These are phyloP conservation scores for Lasioglossum vierecki DNA, from an alignment of 2,888 invertebrate species.

Conservation along the genomic window DNA sequence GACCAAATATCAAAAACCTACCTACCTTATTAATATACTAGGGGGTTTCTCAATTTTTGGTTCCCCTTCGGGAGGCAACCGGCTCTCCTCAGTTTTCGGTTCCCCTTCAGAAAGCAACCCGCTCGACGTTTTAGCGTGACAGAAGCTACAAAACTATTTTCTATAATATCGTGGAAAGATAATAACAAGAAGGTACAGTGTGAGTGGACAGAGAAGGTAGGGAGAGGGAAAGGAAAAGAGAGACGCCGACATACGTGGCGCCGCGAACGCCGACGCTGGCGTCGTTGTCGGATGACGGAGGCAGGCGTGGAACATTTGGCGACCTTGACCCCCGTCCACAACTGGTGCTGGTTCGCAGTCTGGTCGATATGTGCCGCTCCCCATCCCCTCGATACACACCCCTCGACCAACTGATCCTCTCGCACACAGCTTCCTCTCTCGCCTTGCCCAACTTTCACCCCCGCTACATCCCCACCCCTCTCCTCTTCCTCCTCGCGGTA, in stretches of 20 bases:
- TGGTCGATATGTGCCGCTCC: slow-evolving; percentile 78
- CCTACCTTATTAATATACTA: no score
- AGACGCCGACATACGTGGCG: slow-evolving; percentile 45
- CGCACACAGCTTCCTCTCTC: slow-evolving; percentile 41
- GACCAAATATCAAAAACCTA: no score
- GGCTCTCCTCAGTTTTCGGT: no score
- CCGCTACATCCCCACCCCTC: slow-evolving; percentile 26
- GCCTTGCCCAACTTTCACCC: slow-evolving; percentile 38
- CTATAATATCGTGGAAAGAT: no score
- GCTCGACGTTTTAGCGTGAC: no score
- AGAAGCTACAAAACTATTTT: no score
- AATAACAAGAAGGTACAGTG: no score
- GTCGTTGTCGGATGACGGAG: slow-evolving; percentile 60
- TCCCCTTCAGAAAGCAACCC: no score
- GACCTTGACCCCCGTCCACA: slow-evolving; percentile 83
- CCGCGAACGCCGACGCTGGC: slow-evolving; percentile 30
- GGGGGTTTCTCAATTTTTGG: no score
- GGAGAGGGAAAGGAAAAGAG: neutral
- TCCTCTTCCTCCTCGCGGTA: slow-evolving; percentile 6
- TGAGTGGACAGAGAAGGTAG: no score
- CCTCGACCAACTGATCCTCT: slow-evolving; percentile 52
- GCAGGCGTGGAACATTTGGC: slow-evolving; percentile 76
- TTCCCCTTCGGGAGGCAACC: no score
- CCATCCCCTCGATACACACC: slow-evolving; percentile 65
- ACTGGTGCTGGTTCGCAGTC: slow-evolving; percentile 79